These are phyloP conservation scores for Pseudolaguvia tuberculata DNA, from an alignment of 2,113 vertebrate species.

Conservation along the genomic window DNA sequence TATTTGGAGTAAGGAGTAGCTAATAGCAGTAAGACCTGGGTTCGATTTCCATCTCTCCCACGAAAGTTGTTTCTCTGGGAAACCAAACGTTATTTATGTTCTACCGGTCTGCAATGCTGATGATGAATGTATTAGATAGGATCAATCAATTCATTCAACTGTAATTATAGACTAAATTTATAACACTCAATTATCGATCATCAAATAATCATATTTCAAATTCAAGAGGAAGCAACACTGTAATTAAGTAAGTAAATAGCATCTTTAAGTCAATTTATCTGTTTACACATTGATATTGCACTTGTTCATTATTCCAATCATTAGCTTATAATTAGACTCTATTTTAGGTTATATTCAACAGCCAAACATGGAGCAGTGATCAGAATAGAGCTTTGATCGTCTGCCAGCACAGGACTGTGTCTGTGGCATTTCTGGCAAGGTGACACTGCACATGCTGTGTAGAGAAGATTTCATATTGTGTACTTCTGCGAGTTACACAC, in stretches of 20 bases:
- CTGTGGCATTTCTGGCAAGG: neutral
- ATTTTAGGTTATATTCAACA: neutral
- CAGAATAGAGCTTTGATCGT: neutral
- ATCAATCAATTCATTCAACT: no score
- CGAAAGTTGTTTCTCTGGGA: no score
- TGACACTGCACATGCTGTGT: neutral
- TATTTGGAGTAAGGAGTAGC: no score
- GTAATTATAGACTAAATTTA: no score
- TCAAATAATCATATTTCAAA: no score
- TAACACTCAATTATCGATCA: no score
- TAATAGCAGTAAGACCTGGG: no score
- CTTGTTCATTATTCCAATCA: neutral
- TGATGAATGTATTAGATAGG: no score
- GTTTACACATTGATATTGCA: neutral
- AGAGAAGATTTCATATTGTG: constrained; percentile 18
- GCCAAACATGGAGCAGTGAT: neutral
- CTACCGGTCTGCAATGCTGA: no score
- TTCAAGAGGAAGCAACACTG: neutral
- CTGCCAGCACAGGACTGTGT: constrained; percentile 1
- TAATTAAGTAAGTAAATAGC: neutral
- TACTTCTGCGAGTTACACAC: neutral
- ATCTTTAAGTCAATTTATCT: neutral
- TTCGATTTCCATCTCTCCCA: no score
- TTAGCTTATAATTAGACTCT: neutral
- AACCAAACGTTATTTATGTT: no score